Evolutionary conservation across 2,888 invertebrate genomes (phyloP).

Genomic region (Tholera decimalis): DNA sequence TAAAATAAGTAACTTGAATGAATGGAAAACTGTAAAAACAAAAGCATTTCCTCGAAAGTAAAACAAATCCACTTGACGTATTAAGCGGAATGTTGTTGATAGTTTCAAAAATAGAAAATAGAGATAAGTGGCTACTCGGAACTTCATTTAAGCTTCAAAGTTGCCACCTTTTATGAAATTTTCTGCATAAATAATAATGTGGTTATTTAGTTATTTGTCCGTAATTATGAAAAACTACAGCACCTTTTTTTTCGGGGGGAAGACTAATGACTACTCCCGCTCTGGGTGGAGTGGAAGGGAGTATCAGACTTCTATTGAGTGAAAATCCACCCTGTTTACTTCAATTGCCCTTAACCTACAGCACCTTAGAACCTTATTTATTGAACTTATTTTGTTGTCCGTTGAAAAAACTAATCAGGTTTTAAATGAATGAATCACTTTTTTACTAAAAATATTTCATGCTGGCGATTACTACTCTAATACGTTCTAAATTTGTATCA

Average conservation of each 20-base stretch:
- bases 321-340: too few relatives aligned
- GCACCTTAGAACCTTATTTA: too few relatives aligned
- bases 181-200: not conserved
- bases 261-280: too few relatives aligned
- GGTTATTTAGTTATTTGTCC: too few relatives aligned
- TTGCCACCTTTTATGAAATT: not conserved
- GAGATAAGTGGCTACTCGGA: not conserved
- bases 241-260: too few relatives aligned
- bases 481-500: not conserved
- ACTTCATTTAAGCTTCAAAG: not conserved
- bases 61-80: not conserved
- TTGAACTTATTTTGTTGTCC: not conserved
- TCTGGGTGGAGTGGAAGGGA: too few relatives aligned
- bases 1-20: not conserved
- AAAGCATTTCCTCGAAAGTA: not conserved
- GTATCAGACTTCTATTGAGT: too few relatives aligned
- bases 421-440: not conserved
- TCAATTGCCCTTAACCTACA: too few relatives aligned
- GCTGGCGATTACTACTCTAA: not conserved
- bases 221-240: too few relatives aligned
- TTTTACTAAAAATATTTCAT: not conserved
- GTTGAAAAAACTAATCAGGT: not conserved
- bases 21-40: not conserved
- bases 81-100: not conserved
- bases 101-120: slow-evolving; percentile 9